Percentiles rank a stretch among this genome's conserved stretches.
Conservation (phyloP, 2,113 vertebrate genomes). For the Chamaetylas fuelleborni region DNA sequence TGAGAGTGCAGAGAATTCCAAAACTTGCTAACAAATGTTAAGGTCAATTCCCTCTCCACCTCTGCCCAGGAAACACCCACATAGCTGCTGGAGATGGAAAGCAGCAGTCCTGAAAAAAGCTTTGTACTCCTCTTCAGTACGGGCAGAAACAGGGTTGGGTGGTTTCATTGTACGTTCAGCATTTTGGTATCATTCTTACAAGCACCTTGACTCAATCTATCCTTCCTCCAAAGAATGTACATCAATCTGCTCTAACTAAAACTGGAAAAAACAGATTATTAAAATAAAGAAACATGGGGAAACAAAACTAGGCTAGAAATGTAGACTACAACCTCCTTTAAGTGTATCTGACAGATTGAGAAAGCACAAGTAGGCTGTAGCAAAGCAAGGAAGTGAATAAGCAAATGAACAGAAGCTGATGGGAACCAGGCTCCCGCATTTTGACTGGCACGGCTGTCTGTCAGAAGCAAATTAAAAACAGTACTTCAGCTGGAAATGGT, state of each 20-base stretch:
- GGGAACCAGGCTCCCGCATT: neutral
- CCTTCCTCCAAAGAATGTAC: neutral
- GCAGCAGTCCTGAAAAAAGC: neutral
- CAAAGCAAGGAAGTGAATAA: constrained; percentile 16
- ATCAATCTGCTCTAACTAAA: neutral
- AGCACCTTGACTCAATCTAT: neutral
- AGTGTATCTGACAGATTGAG: neutral
- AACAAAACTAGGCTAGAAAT: neutral
- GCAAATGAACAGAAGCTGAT: constrained; percentile 23
- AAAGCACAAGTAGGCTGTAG: constrained; percentile 8
- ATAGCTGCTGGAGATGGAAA: neutral
- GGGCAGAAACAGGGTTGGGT: neutral
- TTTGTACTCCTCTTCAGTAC: neutral
- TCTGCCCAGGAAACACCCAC: neutral
- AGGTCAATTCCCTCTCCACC: neutral
- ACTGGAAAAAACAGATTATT: neutral
- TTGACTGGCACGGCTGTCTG: constrained; percentile 9
- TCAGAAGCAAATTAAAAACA: constrained; percentile 20
- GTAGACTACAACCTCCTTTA: neutral
- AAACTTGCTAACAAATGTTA: constrained; percentile 31
- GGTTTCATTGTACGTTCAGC: neutral
- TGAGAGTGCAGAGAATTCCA: neutral
- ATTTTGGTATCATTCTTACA: neutral
- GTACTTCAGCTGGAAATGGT: constrained; percentile 21
- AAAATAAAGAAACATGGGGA: neutral